A percentile compares a stretch with the other conserved stretches of the same genome.
Conservation (phyloP, 2,797 vertebrate species). For the Gambusia yucatana region DNA sequence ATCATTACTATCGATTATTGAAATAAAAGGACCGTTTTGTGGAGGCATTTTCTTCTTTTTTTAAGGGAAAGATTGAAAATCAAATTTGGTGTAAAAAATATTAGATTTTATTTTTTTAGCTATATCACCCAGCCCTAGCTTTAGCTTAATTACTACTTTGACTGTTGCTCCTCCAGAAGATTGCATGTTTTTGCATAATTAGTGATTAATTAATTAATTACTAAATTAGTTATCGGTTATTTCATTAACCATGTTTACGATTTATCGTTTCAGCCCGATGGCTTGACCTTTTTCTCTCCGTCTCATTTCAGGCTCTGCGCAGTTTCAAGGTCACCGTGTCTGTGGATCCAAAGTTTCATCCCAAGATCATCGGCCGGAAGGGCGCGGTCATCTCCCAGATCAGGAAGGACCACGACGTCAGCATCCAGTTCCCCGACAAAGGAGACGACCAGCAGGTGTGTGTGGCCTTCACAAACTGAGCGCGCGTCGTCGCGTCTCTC, state of each 20-base stretch:
- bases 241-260: not conserved
- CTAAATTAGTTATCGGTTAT: not conserved
- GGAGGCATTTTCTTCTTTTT: too few relatives aligned
- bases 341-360: slow-evolving; percentile 84
- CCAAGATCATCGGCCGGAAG: slow-evolving; percentile 85
- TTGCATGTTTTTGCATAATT: too few relatives aligned
- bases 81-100: too few relatives aligned
- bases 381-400: slow-evolving; percentile 85
- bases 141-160: too few relatives aligned
- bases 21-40: too few relatives aligned
- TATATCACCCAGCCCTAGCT: too few relatives aligned
- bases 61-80: too few relatives aligned
- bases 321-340: slow-evolving; percentile 83
- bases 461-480: not conserved
- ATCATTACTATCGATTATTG: too few relatives aligned
- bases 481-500: not conserved
- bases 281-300: not conserved
- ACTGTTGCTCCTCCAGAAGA: too few relatives aligned
- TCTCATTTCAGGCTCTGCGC: slow-evolving; percentile 76
- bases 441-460: slow-evolving; percentile 84
- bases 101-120: too few relatives aligned
- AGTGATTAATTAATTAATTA: too few relatives aligned
- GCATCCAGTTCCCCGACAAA: slow-evolving; percentile 86
- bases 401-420: slow-evolving; percentile 84
- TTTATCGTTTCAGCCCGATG: too few relatives aligned